Evolutionary conservation across 23 tunicate genomes (phyloP).

Genomic region (Styela clava): DNA sequence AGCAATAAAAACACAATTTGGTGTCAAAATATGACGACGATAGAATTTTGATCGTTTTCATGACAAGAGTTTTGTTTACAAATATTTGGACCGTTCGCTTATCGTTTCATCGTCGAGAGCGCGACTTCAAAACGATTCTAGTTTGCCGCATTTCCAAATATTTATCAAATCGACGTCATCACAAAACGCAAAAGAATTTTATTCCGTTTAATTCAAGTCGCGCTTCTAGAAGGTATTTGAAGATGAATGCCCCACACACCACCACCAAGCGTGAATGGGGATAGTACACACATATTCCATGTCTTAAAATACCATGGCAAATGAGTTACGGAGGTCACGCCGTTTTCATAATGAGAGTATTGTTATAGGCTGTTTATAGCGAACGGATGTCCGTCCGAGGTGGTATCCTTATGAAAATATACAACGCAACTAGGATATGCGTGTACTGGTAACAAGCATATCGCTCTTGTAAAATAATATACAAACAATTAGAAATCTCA

Average conservation of each 20-base stretch:
- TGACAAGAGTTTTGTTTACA: conserved; percentile 8
- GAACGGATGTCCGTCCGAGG: not conserved
- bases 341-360: not conserved
- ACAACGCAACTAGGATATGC: not conserved
- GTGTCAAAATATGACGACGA: not conserved
- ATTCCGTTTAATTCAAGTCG: not conserved
- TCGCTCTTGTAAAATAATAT: not conserved
- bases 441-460: not conserved
- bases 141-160: not conserved
- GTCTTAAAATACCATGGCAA: not conserved
- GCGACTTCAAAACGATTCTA: not conserved
- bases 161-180: not conserved
- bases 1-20: too few species aligned
- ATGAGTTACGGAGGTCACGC: too few species aligned
- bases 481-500: not conserved
- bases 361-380: not conserved
- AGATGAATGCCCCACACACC: too few species aligned
- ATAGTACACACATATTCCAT: too few species aligned
- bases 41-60: not conserved
- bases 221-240: not conserved
- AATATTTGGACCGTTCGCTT: conserved; percentile 21
- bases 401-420: not conserved
- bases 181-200: not conserved
- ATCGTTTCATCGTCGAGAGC: not conserved
- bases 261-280: too few species aligned